phyloP scores from a whole-genome alignment of 2,888 invertebrate species.

The Trichogramma dendrolimi region DNA sequence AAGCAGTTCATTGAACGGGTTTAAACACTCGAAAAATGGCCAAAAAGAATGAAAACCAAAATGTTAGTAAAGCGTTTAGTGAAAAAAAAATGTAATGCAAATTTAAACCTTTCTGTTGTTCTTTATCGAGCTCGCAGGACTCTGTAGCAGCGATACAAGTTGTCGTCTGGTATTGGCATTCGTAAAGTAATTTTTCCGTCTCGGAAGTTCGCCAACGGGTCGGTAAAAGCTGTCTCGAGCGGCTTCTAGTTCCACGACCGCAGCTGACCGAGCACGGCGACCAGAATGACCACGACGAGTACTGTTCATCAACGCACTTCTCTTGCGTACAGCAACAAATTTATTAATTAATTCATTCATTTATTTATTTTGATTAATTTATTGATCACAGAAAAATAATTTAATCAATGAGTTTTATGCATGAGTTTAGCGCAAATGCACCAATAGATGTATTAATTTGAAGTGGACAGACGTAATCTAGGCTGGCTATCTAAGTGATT shows the following conservation, averaged over 20 bases:
- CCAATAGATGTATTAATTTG: no score
- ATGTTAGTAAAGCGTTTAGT: no score
- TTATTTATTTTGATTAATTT: no score
- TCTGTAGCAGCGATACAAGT: conserved; percentile 41
- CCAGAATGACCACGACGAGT: conserved; percentile 79
- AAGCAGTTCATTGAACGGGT: no score
- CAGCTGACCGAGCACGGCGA: conserved; percentile 86
- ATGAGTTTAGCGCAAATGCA: no score
- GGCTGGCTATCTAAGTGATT: no score
- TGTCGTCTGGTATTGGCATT: conserved; percentile 41
- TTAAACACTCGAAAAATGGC: no score
- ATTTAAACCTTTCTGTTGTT: conserved; percentile 39
- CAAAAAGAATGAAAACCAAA: no score
- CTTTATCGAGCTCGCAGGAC: conserved; percentile 42
- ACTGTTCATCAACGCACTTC: conserved; percentile 53
- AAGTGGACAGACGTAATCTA: no score
- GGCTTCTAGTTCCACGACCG: conserved; percentile 70
- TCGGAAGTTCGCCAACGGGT: conserved; percentile 30
- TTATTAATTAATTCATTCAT: background rate
- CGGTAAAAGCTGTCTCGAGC: conserved; percentile 57
- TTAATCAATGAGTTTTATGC: no score
- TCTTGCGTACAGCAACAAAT: conserved; percentile 26
- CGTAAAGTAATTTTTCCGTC: conserved; percentile 34
- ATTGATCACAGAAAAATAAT: no score
- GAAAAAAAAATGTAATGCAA: no score